Base-by-base conservation (phyloP, 1,140 invertebrate species). In the Papilio machaon region DNA sequence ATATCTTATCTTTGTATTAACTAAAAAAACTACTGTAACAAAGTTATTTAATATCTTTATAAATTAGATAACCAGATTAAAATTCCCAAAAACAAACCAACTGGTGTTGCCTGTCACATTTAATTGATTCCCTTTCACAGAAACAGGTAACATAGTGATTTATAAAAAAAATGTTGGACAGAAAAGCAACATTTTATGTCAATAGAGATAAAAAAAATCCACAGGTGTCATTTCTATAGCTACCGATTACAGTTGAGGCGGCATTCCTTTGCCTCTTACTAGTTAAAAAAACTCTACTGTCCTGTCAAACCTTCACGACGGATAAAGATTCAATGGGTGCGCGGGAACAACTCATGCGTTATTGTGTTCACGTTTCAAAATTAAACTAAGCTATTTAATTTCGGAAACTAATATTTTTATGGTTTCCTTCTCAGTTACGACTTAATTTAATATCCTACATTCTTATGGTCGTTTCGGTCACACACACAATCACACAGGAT, bases 161-260 rank as follows among this genome's bases (percentile, higher is more conserved):
- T 70, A 70, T 23, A 70, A 70, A 49, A 60, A 1, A 17, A 8
- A 67, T 67, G 35, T 79, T 79, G 15, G 19, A 79, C 58, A 64
- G 43, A 64, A 38, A 46, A 64, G 43, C 76, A 46, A 79, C 77
- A 79, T 79, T 79, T 79, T 64, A 64, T 79, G 77, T 79, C 77
- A 79, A 79, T 23, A 79, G 43, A 64, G 15, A 64, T 43, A 79
- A 78, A 77, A 77, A 74, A 79, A 58, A 75, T 80, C 82, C 86
- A 86, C 86, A 87, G 85, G 85, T 86, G 85, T 87, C 75, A 60
- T 79, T 73, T 84, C 81, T 81, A 84, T 85, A 83, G 87, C 87
- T 88, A 88, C 87, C 87, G 85, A 88, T 85, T 82, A 83, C 78
- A 81, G 84, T 76, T 79, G 77, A 84, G 82, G 82, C 82, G 82